Base-by-base conservation (phyloP, 2,113 vertebrate genomes). In the Mobula hypostoma region DNA sequence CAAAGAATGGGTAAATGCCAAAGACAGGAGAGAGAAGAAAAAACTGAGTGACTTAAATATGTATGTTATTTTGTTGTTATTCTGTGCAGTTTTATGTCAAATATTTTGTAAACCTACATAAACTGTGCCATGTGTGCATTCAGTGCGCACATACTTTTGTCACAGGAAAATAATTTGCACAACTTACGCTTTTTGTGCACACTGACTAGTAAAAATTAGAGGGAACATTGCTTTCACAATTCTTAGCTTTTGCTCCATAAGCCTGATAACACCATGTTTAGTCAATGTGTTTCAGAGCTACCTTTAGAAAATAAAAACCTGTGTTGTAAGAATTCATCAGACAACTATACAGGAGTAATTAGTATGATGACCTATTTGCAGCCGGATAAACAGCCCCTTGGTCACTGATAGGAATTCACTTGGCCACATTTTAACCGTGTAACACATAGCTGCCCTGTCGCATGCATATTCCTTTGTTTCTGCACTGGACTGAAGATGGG, bases 291-390 rank as follows among this genome's bases (percentile, higher is more conserved):
- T 87, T 29, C 82, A 82, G 32, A 36, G 5, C 3, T 32, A n/a
- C 29, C 4, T 61, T 96, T 94, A 96, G 96, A 96, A 96, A 96
- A 95, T 94, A 94, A 96, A 95, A 96, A 96, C 78, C 95, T 94
- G 95, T 95, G 95, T 96, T 96, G 97, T 97, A 97, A 93, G 96
- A 97, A 96, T 95, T 96, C 96, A 97, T 96, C 96, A 97, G 97
- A 94, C 95, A 96, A 95, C 94, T 94, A 96, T 97, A 96, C 96
- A 97, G 97, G 97, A 95, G 94, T 96, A 96, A 96, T 97, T 95
- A 97, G 85, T 32, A 68, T 90, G 61, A 32, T 90, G n/a, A 90
- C 85, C n/a, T 29, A 66, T 29, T 68, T 61, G 32, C 27, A 66
- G 61, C 19, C 29, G 56, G 48, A 58, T 85, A 58, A 85, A 85